Base-by-base conservation (phyloP, 2,113 vertebrate species). In the Atherinomorus stipes region DNA sequence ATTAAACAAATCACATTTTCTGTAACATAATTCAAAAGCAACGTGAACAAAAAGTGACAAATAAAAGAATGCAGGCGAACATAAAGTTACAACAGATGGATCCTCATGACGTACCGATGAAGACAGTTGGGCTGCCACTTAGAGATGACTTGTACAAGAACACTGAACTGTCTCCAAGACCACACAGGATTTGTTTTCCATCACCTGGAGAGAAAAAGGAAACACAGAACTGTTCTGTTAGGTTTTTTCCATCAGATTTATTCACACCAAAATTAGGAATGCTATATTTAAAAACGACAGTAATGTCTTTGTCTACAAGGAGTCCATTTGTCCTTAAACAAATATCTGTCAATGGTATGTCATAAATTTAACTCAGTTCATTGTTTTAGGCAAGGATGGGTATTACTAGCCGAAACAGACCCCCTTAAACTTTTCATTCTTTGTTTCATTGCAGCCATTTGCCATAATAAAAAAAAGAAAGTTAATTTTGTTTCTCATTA, bases 181-280 rank as follows among this genome's bases (percentile, higher is more conserved):
- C 95, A 47, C 96, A 97, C 84, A 96, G 94, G 80, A 96, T 86
- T 64, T 89, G 84, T 64, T 91, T 93, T 77, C 96, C 96, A 71
- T 96, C 94, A 21, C 95, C 96, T 99, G 58, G 37, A 61, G 71
- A 86, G 84, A 12, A 85, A 23, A 78, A 72, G 58, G 52, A 72
- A 73, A 87, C 50, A 83, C 12, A 81, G 12, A 52, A 74, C 28
- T 18, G 0, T 74, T 76, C 76, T 54, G 64, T 57, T 25, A 61
- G 26, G n/a, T 54, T 34, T 69, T 34, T 71, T 38, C 66, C 31
- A 64, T 63, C 40, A 31, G 23, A 68, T 78, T 78, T 58, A 84
- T 74, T 67, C 26, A 50, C 5, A 63, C 19, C 23, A n/a, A 59
- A 69, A 44, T 31, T 21, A 45, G 38, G 31, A 42, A n/a, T 37